phyloP scores from a whole-genome alignment of 2,888 invertebrate species.

The Drosophila siamana region DNA sequence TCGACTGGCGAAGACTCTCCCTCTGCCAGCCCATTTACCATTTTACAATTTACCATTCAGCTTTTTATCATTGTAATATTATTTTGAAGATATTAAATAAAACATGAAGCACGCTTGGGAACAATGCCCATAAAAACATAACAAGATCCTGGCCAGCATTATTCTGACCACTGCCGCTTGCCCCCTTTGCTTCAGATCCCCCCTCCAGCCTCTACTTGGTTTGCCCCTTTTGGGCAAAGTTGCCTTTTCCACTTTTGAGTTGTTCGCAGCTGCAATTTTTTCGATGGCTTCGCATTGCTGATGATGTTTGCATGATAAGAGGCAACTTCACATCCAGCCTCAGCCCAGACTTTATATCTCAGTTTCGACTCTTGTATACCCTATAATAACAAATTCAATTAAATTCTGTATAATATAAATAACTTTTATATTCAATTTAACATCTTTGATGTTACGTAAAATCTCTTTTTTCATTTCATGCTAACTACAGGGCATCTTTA shows the following conservation, averaged over 20 bases:
- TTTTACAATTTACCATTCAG: neutral
- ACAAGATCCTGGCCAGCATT: constrained; percentile 8
- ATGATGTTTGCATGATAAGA: constrained; percentile 45
- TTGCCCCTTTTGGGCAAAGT: constrained; percentile 62
- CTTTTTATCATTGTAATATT: constrained; percentile 62
- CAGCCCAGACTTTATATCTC: neutral
- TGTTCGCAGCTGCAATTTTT: constrained; percentile 48
- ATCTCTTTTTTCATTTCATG: neutral
- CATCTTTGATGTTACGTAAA: too few species aligned
- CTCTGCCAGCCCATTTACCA: constrained; percentile 8
- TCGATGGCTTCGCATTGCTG: constrained; percentile 36
- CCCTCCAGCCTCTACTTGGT: neutral
- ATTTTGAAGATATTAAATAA: constrained; percentile 67
- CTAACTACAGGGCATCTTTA: neutral
- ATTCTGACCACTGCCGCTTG: constrained; percentile 4
- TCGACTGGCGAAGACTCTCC: constrained; percentile 7
- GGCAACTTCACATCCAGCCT: constrained; percentile 7
- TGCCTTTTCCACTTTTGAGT: constrained; percentile 65
- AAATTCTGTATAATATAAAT: neutral
- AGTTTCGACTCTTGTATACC: constrained; percentile 3
- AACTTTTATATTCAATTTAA: too few species aligned
- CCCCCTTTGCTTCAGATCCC: neutral
- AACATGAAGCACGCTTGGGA: constrained; percentile 54
- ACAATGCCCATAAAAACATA: constrained; percentile 45
- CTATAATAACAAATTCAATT: neutral